Conservation (phyloP, 2,888 invertebrate species). For the Dryobota labecula region DNA sequence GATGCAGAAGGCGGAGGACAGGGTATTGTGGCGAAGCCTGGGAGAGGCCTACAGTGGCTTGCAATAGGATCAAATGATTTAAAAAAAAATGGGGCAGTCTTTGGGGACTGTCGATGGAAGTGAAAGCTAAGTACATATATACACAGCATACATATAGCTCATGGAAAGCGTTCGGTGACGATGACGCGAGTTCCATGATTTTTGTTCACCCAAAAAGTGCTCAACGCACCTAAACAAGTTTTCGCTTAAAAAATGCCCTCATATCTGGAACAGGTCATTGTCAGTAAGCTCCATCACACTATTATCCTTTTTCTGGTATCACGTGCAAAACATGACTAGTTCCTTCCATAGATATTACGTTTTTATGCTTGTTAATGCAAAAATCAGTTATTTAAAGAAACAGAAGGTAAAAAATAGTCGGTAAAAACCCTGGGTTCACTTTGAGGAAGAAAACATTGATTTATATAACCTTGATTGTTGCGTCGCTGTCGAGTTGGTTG, state of each 20-base stretch:
- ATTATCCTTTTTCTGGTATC: neutral
- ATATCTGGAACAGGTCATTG: neutral
- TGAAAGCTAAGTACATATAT: too few relatives aligned
- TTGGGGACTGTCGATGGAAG: too few relatives aligned
- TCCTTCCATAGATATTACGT: neutral
- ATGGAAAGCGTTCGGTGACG: too few relatives aligned
- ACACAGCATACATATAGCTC: too few relatives aligned
- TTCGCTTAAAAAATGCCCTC: neutral
- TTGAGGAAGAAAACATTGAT: slow-evolving; percentile 20
- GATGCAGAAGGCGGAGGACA: too few relatives aligned
- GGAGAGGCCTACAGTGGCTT: too few relatives aligned
- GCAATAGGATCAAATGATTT: too few relatives aligned
- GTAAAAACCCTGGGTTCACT: slow-evolving; percentile 20
- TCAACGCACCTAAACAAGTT: too few relatives aligned
- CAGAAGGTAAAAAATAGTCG: neutral
- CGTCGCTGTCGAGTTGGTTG: neutral
- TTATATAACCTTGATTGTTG: neutral
- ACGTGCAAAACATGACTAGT: neutral
- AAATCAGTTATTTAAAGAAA: slow-evolving; percentile 26
- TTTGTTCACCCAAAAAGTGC: too few relatives aligned
- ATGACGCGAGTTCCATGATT: too few relatives aligned
- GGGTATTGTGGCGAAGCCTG: too few relatives aligned
- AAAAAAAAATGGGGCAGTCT: too few relatives aligned
- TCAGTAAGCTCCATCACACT: neutral
- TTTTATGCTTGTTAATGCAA: neutral